Evolutionary conservation across 2,113 vertebrate species (phyloP).

Genomic region (Carassius auratus): DNA sequence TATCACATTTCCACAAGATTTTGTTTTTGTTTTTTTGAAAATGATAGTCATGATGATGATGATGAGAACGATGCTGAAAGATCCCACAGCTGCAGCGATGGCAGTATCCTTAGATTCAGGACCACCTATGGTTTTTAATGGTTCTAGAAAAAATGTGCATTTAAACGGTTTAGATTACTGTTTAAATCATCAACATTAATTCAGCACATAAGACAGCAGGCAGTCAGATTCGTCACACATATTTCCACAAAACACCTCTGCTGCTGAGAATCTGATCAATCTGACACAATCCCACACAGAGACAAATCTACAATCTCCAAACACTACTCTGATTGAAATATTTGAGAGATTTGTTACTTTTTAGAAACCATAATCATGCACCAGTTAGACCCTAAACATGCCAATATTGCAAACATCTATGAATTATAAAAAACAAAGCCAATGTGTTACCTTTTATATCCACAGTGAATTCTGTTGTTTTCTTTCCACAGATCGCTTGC

Average conservation of each 20-base stretch:
- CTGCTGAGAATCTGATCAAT: background rate
- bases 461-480: background rate
- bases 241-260: background rate
- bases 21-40: background rate
- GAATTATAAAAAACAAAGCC: background rate
- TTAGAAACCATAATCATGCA: background rate
- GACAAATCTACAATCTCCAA: background rate
- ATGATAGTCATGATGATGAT: background rate
- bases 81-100: background rate
- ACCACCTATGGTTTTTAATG: too few relatives aligned
- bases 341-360: background rate
- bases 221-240: background rate
- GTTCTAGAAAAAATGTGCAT: too few relatives aligned
- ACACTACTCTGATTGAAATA: background rate
- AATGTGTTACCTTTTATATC: background rate
- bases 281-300: background rate
- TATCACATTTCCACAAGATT: background rate
- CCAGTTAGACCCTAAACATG: background rate
- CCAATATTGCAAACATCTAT: background rate
- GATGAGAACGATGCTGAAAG: background rate
- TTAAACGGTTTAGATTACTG: too few relatives aligned
- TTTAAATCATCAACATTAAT: too few relatives aligned
- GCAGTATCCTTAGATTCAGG: background rate
- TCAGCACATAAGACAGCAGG: too few relatives aligned
- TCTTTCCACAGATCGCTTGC: accelerated